Conservation (phyloP, 2,797 vertebrate genomes). For the Poecilia velifera region DNA sequence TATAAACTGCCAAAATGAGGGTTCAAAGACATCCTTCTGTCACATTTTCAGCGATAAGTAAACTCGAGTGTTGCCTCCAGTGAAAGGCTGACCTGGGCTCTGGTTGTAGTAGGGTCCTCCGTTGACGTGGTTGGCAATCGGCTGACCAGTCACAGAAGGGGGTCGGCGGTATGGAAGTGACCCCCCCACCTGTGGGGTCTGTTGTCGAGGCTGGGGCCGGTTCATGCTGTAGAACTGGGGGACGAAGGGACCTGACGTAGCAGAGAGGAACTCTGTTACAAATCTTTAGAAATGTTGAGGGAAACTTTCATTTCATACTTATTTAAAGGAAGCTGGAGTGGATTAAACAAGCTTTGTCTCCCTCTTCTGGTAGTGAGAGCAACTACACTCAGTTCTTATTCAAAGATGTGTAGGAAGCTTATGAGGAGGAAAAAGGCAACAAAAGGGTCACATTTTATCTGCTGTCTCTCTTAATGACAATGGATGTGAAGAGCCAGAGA, state of each 20-base stretch:
- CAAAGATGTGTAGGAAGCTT: background rate
- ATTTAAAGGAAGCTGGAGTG: background rate
- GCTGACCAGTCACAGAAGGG: slow-evolving; percentile 88
- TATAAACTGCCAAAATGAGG: background rate
- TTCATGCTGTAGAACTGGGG: slow-evolving; percentile 99
- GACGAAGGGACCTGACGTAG: slow-evolving; percentile 78
- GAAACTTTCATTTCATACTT: background rate
- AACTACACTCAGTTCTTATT: background rate
- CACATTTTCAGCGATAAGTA: background rate
- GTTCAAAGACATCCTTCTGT: background rate
- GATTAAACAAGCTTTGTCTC: background rate
- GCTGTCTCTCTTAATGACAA: background rate
- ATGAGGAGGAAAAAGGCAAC: background rate
- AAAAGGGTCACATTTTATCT: background rate
- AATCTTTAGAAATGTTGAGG: background rate
- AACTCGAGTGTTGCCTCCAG: background rate
- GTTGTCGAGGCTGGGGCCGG: slow-evolving; percentile 89
- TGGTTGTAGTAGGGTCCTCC: slow-evolving; percentile 70
- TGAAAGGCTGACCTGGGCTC: slow-evolving; percentile 67
- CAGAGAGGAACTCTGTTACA: background rate
- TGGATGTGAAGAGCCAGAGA: slow-evolving; percentile 1
- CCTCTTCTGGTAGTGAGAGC: background rate
- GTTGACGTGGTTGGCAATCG: slow-evolving; percentile 84
- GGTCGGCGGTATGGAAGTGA: slow-evolving; percentile 93
- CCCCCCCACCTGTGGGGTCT: slow-evolving; percentile 88